These are phyloP conservation scores for Ormyrus nitidulus DNA, from an alignment of 2,888 invertebrate genomes.

Conservation along the genomic window DNA sequence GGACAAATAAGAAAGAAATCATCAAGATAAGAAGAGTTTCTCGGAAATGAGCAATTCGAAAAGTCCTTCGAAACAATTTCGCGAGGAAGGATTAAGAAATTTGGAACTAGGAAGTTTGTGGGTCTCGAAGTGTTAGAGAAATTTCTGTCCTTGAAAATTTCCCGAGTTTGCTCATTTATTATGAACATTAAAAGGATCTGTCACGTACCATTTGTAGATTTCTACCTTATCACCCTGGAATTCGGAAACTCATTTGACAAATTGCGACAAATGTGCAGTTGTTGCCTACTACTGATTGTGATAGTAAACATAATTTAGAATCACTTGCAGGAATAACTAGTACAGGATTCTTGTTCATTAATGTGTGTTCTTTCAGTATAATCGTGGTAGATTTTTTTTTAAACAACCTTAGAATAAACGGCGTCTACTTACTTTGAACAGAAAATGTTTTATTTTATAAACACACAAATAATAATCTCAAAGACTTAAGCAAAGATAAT, in stretches of 20 bases:
- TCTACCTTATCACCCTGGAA: not conserved
- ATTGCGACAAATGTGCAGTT: not conserved
- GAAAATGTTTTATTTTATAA: no score
- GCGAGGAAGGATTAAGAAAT: not conserved
- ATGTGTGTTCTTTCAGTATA: no score
- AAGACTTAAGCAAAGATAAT: slow-evolving; percentile 6
- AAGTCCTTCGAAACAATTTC: slow-evolving; percentile 14
- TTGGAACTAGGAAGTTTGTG: not conserved
- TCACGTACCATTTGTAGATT: not conserved
- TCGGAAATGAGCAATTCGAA: not conserved
- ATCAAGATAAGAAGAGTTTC: not conserved
- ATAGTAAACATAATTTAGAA: no score
- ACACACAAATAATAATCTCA: not conserved
- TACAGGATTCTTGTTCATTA: no score
- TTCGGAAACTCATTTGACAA: not conserved
- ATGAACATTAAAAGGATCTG: not conserved
- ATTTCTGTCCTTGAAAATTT: slow-evolving; percentile 12
- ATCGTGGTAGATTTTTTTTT: no score
- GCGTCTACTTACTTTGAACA: no score
- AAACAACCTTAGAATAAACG: no score
- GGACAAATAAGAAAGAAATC: no score
- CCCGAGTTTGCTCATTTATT: not conserved
- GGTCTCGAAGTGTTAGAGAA: not conserved
- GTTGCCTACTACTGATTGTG: no score
- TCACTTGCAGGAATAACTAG: no score